Evolutionary conservation across 2,888 invertebrate species (phyloP), one percentile per base, ranked within the genome.

Genomic region (Clunio marinus): DNA sequence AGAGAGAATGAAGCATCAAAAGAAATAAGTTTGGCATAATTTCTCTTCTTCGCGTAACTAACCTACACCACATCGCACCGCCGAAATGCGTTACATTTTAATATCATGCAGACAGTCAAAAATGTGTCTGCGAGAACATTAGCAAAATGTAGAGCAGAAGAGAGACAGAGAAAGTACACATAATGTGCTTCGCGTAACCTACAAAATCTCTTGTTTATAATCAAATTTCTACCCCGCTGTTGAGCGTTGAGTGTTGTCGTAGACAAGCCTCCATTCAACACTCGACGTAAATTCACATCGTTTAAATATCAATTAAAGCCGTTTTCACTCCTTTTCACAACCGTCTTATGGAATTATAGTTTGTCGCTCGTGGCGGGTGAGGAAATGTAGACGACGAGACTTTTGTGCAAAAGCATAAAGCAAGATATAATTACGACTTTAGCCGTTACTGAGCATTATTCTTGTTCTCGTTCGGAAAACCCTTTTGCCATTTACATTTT

Each of bases 11-110:
- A 15, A 5, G 41, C 17, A 7, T n/a, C 51, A 51, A 51, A n/a
- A 20, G 20, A n/a, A 22, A 8, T 51, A 20, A 51, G 8, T 51
- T 51, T 51, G 17, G 51, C 51, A 51, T 51, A 51, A 51, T 51
- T 51, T 22, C 22, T 17, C 22, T n/a, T 51, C 20, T 20, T 25
- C 63, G 63, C 46, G 45, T 63, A 17, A 63, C 63, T 63, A 63
- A 63, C 63, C 63, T 63, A 63, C 46, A 45, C 15, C 22, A 24
- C 20, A 25, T 59, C 55, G 13, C 60, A 63, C 46, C 27, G 46
- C 63, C 15, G 20, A 63, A 63, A 63, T 63, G 63, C 63, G 63
- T 63, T 51, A 51, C 22, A 51, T 51, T 63, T 63, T 63, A 63
- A 63, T 63, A 37, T 63, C 37, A 37, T 46, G 45, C 63, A 63